Conservation (phyloP, 2,113 vertebrate species). For the Eleginops maclovinus region DNA sequence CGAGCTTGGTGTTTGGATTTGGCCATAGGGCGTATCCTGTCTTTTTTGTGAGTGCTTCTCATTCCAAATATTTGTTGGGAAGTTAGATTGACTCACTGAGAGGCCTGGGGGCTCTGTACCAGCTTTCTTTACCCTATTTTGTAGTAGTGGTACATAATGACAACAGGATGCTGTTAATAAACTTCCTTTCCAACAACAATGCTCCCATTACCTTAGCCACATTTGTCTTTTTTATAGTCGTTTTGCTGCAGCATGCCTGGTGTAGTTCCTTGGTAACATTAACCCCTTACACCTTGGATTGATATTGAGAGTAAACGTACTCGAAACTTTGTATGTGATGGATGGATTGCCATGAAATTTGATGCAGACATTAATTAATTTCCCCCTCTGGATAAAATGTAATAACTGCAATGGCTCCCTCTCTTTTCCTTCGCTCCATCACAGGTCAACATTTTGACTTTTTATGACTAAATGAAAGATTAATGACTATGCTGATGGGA, state of each 20-base stretch:
- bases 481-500: background rate
- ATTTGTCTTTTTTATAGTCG: no score
- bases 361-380: background rate
- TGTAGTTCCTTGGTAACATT: no score
- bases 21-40: background rate
- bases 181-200: no score
- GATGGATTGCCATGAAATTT: background rate
- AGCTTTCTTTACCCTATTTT: background rate
- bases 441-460: background rate
- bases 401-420: background rate
- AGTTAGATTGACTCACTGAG: background rate
- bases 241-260: no score
- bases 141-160: background rate
- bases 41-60: conserved; percentile 1
- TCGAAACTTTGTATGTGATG: background rate
- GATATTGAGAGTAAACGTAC: background rate
- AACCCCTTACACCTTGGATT: background rate
- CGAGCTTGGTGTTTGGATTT: background rate
- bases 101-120: background rate
- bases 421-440: background rate
- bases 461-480: background rate
- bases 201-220: no score
- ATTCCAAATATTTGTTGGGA: background rate
- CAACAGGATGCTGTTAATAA: background rate
- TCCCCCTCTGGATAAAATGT: background rate